Evolutionary conservation across 2,113 vertebrate species (phyloP).

Genomic region (Brachypodius melanocephalos): DNA sequence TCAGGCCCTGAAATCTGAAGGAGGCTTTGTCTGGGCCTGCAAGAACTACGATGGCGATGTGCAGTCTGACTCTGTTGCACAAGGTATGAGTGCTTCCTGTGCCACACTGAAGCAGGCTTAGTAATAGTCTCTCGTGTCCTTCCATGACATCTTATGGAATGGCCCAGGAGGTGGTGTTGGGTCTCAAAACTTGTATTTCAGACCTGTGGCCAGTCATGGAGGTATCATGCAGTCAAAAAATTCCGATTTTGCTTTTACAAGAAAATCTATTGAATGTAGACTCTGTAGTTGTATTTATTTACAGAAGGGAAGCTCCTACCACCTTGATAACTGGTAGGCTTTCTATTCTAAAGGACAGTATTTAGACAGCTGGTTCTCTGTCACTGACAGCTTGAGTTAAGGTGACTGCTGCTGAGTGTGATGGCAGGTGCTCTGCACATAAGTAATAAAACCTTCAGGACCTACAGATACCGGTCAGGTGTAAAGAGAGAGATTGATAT

Average conservation of each 20-base stretch:
- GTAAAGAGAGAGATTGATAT: neutral
- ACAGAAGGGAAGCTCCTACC: neutral
- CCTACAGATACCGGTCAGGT: neutral
- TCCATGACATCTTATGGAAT: neutral
- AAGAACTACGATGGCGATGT: slow-evolving; percentile 99
- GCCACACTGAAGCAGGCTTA: neutral
- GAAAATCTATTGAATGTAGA: neutral
- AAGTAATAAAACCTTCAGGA: neutral
- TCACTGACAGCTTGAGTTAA: neutral
- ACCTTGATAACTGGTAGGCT: neutral
- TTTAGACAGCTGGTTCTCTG: neutral
- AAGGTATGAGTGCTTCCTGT: slow-evolving; percentile 76
- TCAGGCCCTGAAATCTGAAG: slow-evolving; percentile 96
- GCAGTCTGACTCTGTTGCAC: slow-evolving; percentile 95
- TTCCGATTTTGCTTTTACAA: neutral
- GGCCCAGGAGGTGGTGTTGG: neutral
- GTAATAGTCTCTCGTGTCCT: neutral
- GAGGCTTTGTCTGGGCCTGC: slow-evolving; percentile 98
- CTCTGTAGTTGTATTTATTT: neutral
- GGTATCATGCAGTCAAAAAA: neutral
- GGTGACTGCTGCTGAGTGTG: neutral
- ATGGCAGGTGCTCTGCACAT: neutral
- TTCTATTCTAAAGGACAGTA: neutral
- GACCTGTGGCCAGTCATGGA: neutral
- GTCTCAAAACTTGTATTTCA: neutral